Conservation (phyloP, 2,113 vertebrate species). For the Petaurus breviceps region DNA sequence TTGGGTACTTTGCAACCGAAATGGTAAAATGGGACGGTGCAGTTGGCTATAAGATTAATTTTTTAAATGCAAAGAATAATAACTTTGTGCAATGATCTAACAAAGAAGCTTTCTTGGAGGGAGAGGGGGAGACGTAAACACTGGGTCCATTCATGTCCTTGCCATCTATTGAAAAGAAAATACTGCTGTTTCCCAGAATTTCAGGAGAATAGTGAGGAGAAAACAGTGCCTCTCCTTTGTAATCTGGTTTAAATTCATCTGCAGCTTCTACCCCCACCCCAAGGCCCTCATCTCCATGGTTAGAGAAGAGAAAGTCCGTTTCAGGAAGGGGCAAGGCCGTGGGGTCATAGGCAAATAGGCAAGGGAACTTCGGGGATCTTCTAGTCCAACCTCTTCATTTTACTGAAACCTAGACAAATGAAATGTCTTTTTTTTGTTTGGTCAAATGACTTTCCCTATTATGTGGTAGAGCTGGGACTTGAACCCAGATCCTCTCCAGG, state of each 20-base stretch:
- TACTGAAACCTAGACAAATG: not conserved
- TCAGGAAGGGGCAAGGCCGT: constrained; percentile 25
- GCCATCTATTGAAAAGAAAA: constrained; percentile 49
- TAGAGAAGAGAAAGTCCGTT: constrained; percentile 23
- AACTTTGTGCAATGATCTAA: constrained; percentile 34
- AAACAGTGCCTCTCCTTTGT: constrained; percentile 16
- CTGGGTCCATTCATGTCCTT: constrained; percentile 27
- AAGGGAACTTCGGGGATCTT: not conserved
- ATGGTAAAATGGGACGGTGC: constrained; percentile 26
- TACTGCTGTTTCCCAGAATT: constrained; percentile 34
- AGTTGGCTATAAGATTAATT: constrained; percentile 43
- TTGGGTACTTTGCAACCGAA: constrained; percentile 31
- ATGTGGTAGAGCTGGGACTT: not conserved
- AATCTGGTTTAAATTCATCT: not conserved
- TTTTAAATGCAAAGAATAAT: constrained; percentile 55
- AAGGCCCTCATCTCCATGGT: constrained; percentile 10
- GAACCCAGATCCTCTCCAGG: not conserved
- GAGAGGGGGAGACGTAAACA: not conserved
- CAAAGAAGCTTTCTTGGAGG: constrained; percentile 51
- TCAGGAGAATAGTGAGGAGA: not conserved
- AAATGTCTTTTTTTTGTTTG: not conserved
- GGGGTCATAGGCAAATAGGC: not conserved
- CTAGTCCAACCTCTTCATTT: not conserved
- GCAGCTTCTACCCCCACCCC: not conserved
- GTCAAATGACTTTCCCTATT: not conserved